Evolutionary conservation across 2,888 invertebrate species (phyloP).

Genomic region (Amblyjoppa fuscipennis): DNA sequence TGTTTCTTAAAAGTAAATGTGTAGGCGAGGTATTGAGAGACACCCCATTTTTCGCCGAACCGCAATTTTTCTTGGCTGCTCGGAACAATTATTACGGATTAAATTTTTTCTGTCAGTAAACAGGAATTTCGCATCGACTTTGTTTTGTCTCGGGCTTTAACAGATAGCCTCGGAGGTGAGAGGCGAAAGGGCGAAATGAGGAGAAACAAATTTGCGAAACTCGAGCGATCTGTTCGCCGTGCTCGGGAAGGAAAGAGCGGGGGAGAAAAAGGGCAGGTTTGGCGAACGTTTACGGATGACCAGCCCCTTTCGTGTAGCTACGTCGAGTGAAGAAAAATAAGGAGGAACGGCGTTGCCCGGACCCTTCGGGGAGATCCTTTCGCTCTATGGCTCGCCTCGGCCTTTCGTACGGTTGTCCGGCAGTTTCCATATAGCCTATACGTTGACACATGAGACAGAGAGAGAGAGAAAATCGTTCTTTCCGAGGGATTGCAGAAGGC

Average conservation of each 20-base stretch:
- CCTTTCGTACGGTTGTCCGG: constrained; percentile 28
- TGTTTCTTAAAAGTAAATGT: too few relatives aligned
- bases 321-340: constrained; percentile 55
- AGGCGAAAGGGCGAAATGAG: neutral
- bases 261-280: constrained; percentile 48
- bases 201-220: constrained; percentile 38
- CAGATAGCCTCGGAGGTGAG: neutral
- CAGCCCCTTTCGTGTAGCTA: constrained; percentile 74
- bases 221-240: constrained; percentile 37
- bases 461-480: constrained; percentile 51
- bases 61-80: too few relatives aligned
- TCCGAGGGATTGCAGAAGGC: constrained; percentile 54
- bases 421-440: constrained; percentile 1
- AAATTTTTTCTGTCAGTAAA: too few relatives aligned
- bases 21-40: too few relatives aligned
- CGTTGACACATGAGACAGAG: neutral
- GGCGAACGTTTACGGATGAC: constrained; percentile 72
- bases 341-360: constrained; percentile 40
- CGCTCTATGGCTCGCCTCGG: constrained; percentile 9
- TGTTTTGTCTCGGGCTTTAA: too few relatives aligned
- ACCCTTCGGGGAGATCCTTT: constrained; percentile 47
- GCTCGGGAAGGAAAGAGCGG: neutral
- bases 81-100: too few relatives aligned
- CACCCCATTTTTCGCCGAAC: too few relatives aligned
- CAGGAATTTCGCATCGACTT: too few relatives aligned